Evolutionary conservation across 2,113 vertebrate species (phyloP).

Genomic region (Pseudolaguvia tuberculata): DNA sequence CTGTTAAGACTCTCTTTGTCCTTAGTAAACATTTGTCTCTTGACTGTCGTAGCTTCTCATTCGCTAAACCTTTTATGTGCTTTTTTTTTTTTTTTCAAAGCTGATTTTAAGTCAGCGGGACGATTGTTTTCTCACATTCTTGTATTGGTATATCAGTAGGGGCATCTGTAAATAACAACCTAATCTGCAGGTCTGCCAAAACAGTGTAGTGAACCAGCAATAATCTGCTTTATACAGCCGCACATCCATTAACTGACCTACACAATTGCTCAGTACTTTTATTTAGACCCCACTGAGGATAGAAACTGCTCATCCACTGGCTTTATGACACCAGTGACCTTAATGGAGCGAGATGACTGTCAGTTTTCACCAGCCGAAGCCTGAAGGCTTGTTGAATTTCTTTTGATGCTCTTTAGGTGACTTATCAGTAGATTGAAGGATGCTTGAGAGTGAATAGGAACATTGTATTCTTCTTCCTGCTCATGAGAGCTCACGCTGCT

Average conservation of each 20-base stretch:
- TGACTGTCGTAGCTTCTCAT: slow-evolving; percentile 34
- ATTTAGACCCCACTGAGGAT: slow-evolving; percentile 49
- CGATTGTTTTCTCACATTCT: slow-evolving; percentile 27
- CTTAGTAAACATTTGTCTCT: slow-evolving; percentile 41
- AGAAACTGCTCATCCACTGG: slow-evolving; percentile 61
- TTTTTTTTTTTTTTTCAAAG: slow-evolving; percentile 52
- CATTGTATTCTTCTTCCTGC: slow-evolving; percentile 24
- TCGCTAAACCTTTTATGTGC: slow-evolving; percentile 47
- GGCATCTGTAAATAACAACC: slow-evolving; percentile 16
- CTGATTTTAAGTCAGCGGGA: neutral
- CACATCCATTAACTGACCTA: neutral
- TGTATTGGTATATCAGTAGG: neutral
- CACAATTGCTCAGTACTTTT: slow-evolving; percentile 59
- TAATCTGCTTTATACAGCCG: slow-evolving; percentile 17
- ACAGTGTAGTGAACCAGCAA: slow-evolving; percentile 18
- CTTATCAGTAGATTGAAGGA: slow-evolving; percentile 43
- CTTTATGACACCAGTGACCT: slow-evolving; percentile 70
- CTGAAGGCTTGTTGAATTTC: neutral
- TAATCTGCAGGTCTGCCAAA: slow-evolving; percentile 11
- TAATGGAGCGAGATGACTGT: slow-evolving; percentile 61
- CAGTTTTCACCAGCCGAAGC: slow-evolving; percentile 46
- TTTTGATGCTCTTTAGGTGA: slow-evolving; percentile 54
- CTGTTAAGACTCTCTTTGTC: slow-evolving; percentile 16
- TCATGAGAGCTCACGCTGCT: slow-evolving; percentile 28
- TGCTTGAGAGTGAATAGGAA: slow-evolving; percentile 22